Conservation (phyloP, 2,888 invertebrate genomes). For the Chalcis sispes region DNA sequence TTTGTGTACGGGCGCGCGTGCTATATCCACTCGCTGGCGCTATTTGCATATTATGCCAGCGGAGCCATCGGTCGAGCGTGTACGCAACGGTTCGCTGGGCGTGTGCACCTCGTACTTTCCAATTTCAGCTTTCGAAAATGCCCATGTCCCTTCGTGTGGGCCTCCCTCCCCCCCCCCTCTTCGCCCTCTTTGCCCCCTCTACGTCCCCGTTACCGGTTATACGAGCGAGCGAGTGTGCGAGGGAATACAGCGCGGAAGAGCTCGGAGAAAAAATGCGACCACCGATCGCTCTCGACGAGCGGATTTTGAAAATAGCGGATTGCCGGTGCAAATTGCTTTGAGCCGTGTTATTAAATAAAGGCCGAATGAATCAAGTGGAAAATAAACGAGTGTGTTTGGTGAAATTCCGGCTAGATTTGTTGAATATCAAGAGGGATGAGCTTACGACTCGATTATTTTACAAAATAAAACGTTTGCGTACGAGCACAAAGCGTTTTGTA, state of each 20-base stretch:
- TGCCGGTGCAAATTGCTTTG: conserved; percentile 28
- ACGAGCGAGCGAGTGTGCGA: neutral
- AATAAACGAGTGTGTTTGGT: conserved; percentile 17
- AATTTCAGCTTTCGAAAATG: conserved; percentile 35
- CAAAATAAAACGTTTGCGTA: neutral
- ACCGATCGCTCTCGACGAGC: neutral
- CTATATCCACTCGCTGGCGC: neutral
- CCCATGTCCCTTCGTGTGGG: neutral
- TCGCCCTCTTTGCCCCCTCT: too few species aligned
- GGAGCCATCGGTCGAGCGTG: conserved; percentile 40
- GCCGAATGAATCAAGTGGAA: conserved; percentile 21
- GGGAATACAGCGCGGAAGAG: neutral
- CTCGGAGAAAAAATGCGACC: conserved; percentile 21
- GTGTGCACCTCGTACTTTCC: conserved; percentile 43
- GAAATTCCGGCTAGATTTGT: neutral
- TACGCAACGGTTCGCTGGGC: conserved; percentile 34
- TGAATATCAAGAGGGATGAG: neutral
- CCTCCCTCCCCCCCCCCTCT: too few species aligned
- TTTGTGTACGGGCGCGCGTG: too few species aligned
- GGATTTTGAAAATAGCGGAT: conserved; percentile 20
- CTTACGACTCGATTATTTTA: neutral
- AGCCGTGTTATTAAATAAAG: conserved; percentile 40
- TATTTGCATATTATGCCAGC: conserved; percentile 69
- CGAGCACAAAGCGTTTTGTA: too few species aligned
- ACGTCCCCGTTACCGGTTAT: neutral